Percentiles rank a stretch among this genome's conserved stretches.
Conservation (phyloP, 2,888 invertebrate genomes). For the Clistopyga incitator region DNA sequence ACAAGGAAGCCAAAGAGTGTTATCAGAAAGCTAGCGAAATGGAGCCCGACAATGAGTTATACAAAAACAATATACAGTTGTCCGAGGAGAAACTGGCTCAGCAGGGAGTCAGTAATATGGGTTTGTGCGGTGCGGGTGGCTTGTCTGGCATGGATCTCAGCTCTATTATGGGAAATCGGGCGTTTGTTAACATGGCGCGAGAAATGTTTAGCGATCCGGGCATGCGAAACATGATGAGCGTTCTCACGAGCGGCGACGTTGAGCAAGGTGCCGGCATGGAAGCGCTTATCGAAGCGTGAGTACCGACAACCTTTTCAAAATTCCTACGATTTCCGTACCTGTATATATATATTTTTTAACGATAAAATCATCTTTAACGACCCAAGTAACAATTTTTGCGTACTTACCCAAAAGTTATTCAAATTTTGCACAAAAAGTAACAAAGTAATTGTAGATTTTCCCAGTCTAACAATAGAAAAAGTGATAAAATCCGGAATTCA, state of each 20-base stretch:
- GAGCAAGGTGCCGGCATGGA: conserved; percentile 82
- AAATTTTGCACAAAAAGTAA: too few species aligned
- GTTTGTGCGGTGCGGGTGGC: conserved; percentile 73
- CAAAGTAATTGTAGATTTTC: not conserved
- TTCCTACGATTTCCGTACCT: not conserved
- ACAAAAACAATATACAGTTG: conserved; percentile 93
- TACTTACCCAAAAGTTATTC: too few species aligned
- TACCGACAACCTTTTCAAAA: conserved; percentile 54
- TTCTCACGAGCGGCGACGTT: conserved; percentile 85
- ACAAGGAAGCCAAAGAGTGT: conserved; percentile 93
- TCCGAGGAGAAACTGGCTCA: conserved; percentile 89
- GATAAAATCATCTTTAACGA: too few species aligned
- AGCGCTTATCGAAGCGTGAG: conserved; percentile 86
- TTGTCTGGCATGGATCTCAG: conserved; percentile 86
- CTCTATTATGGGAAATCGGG: conserved; percentile 91
- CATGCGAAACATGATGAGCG: conserved; percentile 91
- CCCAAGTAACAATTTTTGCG: too few species aligned
- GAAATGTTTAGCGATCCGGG: conserved; percentile 94
- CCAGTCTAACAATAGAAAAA: not conserved
- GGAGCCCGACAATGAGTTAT: conserved; percentile 97
- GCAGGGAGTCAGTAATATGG: conserved; percentile 72
- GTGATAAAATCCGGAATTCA: not conserved
- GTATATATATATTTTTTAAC: too few species aligned
- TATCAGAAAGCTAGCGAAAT: conserved; percentile 95
- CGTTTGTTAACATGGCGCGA: conserved; percentile 93